Percentiles rank a stretch among this genome's conserved stretches.
Evolutionary conservation across 2,113 vertebrate genomes (phyloP).

Genomic region (Grantiella picta): DNA sequence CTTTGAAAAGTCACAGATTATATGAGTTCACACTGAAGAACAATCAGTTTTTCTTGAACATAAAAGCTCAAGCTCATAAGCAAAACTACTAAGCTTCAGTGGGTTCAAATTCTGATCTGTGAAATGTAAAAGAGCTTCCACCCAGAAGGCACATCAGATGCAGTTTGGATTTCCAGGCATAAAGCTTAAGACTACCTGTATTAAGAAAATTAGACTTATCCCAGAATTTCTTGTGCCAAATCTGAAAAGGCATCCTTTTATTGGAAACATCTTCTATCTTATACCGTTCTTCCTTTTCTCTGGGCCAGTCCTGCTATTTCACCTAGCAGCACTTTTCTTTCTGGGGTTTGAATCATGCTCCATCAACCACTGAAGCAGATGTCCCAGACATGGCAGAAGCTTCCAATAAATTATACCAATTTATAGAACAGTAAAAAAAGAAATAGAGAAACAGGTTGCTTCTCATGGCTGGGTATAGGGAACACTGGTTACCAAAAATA

Average conservation of each 20-base stretch:
- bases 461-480: not conserved
- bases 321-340: not conserved
- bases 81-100: not conserved
- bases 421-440: not conserved
- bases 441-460: not conserved
- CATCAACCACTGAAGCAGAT: not conserved
- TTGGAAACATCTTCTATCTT: not conserved
- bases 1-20: not conserved
- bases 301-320: not conserved
- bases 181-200: not conserved
- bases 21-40: not conserved
- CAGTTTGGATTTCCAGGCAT: not conserved
- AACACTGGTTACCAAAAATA: not conserved
- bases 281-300: not conserved
- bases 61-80: not conserved
- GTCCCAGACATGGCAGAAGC: not conserved
- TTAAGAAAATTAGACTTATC: not conserved
- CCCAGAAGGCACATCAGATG: not conserved
- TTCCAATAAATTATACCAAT: not conserved
- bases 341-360: not conserved
- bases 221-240: not conserved
- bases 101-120: not conserved
- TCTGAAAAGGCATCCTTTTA: not conserved
- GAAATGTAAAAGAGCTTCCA: not conserved
- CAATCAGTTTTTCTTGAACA: not conserved